A percentile compares a stretch with the other conserved stretches of the same genome.
Conservation (phyloP, 2,888 invertebrate species). For the Tinea pellionella region DNA sequence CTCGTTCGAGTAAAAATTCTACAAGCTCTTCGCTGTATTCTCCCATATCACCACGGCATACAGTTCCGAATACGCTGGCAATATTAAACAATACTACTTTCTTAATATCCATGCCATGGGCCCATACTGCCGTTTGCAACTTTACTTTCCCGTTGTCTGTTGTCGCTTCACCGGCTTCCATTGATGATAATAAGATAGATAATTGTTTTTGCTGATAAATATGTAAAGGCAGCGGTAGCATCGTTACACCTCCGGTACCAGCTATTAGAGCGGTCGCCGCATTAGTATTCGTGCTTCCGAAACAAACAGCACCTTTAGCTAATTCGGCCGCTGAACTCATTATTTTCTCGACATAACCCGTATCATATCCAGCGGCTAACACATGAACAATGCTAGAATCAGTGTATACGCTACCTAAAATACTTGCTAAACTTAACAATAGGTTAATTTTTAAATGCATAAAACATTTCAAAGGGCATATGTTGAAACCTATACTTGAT, state of each 20-base stretch:
- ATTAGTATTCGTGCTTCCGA: slow-evolving; percentile 35
- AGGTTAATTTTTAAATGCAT: slow-evolving; percentile 54
- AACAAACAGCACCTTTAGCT: slow-evolving; percentile 31
- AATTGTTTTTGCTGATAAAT: slow-evolving; percentile 43
- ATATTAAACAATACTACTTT: slow-evolving; percentile 42
- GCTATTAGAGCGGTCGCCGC: slow-evolving; percentile 34
- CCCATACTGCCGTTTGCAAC: slow-evolving; percentile 49
- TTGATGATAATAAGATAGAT: slow-evolving; percentile 31
- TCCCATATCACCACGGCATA: slow-evolving; percentile 45
- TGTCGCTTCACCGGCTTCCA: slow-evolving; percentile 42
- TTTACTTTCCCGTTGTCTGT: slow-evolving; percentile 29
- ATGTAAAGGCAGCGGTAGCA: slow-evolving; percentile 46
- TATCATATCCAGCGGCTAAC: slow-evolving; percentile 41
- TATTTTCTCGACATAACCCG: slow-evolving; percentile 37
- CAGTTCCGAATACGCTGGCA: slow-evolving; percentile 45
- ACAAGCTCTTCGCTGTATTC: slow-evolving; percentile 43
- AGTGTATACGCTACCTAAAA: slow-evolving; percentile 37
- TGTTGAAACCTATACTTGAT: slow-evolving; percentile 42
- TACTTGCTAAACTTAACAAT: slow-evolving; percentile 47
- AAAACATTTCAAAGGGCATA: slow-evolving; percentile 48
- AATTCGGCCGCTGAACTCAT: slow-evolving; percentile 44
- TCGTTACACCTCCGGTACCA: slow-evolving; percentile 45
- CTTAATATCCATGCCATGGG: slow-evolving; percentile 49
- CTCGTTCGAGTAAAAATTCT: slow-evolving; percentile 38
- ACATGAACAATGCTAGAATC: slow-evolving; percentile 44